Base-by-base conservation (phyloP, 1,140 invertebrate species). In the Megathymus violae region DNA sequence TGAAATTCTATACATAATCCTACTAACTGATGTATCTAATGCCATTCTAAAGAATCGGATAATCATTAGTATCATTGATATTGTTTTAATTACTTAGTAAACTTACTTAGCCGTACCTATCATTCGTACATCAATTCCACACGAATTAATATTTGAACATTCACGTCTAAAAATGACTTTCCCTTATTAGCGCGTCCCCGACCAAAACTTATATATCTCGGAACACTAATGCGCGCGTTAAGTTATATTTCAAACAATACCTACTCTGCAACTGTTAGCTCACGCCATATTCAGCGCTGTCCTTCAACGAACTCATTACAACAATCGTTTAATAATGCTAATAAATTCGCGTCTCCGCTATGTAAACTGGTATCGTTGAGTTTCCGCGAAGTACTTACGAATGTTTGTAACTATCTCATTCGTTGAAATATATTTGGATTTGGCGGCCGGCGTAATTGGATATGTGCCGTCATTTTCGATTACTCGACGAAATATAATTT, bases 311-410 rank as follows among this genome's bases (percentile, higher is more conserved):
- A 34, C 15, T 58, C 52, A 54, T 58, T 58, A 58, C 54, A 46
- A 58, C 41, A 27, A 46, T n/a, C 40, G 15, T 22, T 58, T 58
- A 58, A 46, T 58, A 46, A 58, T 58, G 54, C 54, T 58, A 58
- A 58, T 58, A 46, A 27, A 58, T 58, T 58, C 43, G 15, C 44
- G 27, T 46, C 54, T 36, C 43, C 43, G 54, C 27, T 46, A 58
- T 46, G 27, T 31, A 58, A 36, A 58, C 27, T 58, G 40, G 41
- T 44, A 58, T 27, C 14, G 19, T 40, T 40, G 10, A 31, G 34
- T 58, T 58, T 58, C 14, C 22, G 52, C 40, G 52, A 44, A 58
- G 44, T 44, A 43, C 25, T 14, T 9, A 50, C 47, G 36, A 50
- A 50, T 50, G 25, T 58, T 58, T 44, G 41, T 31, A 58, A 44